Percentiles rank a stretch among this genome's conserved stretches.
Evolutionary conservation across 2,797 vertebrate genomes (phyloP).

Genomic region (Phataginus tetradactyla): DNA sequence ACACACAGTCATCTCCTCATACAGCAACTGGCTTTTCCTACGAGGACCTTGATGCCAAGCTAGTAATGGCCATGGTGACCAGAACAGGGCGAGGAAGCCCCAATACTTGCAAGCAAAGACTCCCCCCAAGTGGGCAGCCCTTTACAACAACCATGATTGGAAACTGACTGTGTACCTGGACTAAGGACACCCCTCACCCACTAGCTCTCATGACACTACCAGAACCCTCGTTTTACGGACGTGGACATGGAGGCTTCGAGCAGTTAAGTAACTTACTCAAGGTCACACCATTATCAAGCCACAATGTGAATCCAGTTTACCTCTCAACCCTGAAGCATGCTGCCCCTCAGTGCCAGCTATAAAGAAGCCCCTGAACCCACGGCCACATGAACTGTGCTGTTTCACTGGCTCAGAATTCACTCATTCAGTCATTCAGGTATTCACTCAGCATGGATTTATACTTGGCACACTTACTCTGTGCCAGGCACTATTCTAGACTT

Average conservation of each 20-base stretch:
- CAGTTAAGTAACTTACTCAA: background rate
- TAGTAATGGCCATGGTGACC: rapidly evolving
- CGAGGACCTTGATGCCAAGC: background rate
- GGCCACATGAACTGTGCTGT: background rate
- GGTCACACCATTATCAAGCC: background rate
- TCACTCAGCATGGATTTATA: background rate
- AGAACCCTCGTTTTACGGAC: background rate
- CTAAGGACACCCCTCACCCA: background rate
- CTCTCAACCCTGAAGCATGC: background rate
- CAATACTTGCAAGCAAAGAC: background rate
- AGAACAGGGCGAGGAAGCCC: background rate
- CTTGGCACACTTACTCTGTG: background rate
- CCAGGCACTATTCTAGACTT: background rate
- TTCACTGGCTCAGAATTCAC: background rate
- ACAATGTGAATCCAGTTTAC: background rate
- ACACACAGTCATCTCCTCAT: background rate
- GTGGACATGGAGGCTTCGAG: background rate
- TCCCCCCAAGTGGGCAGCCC: background rate
- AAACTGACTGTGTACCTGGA: background rate
- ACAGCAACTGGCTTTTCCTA: background rate
- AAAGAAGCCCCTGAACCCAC: background rate
- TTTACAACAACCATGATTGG: background rate
- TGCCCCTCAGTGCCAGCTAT: background rate
- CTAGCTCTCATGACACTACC: background rate
- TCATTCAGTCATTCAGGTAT: background rate